Percentiles rank a stretch among this genome's conserved stretches.
These are phyloP conservation scores for Dione vanillae DNA, from an alignment of 2,888 invertebrate species.

Conservation along the genomic window DNA sequence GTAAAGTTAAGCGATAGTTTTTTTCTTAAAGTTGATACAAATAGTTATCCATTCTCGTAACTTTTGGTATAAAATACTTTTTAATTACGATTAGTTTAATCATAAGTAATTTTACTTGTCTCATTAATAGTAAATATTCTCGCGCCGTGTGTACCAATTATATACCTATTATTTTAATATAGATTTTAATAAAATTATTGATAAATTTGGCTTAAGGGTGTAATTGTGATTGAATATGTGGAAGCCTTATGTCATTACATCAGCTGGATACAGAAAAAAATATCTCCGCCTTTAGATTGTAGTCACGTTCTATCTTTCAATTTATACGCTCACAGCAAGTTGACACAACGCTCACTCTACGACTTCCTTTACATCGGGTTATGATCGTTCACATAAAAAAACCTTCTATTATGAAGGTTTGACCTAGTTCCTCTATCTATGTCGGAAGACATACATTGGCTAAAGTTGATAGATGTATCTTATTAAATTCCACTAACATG, in stretches of 20 bases:
- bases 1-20: too few species aligned
- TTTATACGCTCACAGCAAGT: too few species aligned
- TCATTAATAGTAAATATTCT: too few species aligned
- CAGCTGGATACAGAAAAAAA: constrained; percentile 11
- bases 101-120: too few species aligned
- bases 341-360: constrained; percentile 24
- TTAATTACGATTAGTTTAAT: too few species aligned
- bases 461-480: constrained; percentile 9
- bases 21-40: too few species aligned
- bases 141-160: too few species aligned
- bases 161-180: not conserved
- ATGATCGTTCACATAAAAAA: constrained; percentile 29
- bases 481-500: not conserved
- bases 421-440: constrained; percentile 27
- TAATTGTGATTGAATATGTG: not conserved
- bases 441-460: constrained; percentile 8
- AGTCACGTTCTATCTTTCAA: constrained; percentile 33
- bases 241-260: constrained; percentile 9
- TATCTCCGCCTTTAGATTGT: constrained; percentile 19
- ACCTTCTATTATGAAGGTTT: constrained; percentile 28
- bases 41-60: too few species aligned
- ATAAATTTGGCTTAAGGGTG: not conserved
- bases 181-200: not conserved
- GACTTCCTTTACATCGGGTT: constrained; percentile 30
- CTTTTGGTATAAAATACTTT: too few species aligned